These are phyloP conservation scores for Atherix ibis DNA, from an alignment of 2,888 invertebrate species.

Conservation along the genomic window DNA sequence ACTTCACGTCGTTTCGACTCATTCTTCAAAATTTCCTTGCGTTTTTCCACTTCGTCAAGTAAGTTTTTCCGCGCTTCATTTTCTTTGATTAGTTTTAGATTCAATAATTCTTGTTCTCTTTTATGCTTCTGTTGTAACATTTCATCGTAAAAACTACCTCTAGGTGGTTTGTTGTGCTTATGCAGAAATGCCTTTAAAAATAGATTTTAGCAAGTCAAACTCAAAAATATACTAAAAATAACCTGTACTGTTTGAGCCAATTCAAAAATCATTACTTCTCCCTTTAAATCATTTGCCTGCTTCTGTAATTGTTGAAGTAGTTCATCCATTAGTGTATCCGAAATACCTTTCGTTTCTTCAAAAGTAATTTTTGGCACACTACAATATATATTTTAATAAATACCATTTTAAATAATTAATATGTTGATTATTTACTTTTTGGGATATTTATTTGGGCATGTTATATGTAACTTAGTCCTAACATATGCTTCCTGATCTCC, in stretches of 20 bases:
- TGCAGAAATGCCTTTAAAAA: slow-evolving; percentile 55
- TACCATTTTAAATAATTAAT: not conserved
- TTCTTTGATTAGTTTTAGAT: slow-evolving; percentile 46
- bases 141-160: slow-evolving; percentile 77
- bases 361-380: slow-evolving; percentile 55
- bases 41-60: slow-evolving; percentile 57
- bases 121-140: slow-evolving; percentile 63
- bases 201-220: too few relatives aligned
- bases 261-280: slow-evolving; percentile 78
- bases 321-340: slow-evolving; percentile 46
- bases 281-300: slow-evolving; percentile 41
- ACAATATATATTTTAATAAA: slow-evolving; percentile 15
- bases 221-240: too few relatives aligned
- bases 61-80: slow-evolving; percentile 53
- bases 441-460: slow-evolving; percentile 64
- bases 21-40: slow-evolving; percentile 60
- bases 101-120: slow-evolving; percentile 43
- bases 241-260: slow-evolving; percentile 61
- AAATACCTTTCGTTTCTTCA: slow-evolving; percentile 63
- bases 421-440: slow-evolving; percentile 44
- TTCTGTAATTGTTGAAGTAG: slow-evolving; percentile 44
- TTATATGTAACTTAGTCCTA: slow-evolving; percentile 57
- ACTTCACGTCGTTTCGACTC: slow-evolving; percentile 42
- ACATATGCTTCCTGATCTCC: slow-evolving; percentile 48
- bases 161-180: slow-evolving; percentile 62